These are phyloP conservation scores for Sinodicranocentrus sp. DNA, from an alignment of 2,888 invertebrate genomes.

Conservation along the genomic window DNA sequence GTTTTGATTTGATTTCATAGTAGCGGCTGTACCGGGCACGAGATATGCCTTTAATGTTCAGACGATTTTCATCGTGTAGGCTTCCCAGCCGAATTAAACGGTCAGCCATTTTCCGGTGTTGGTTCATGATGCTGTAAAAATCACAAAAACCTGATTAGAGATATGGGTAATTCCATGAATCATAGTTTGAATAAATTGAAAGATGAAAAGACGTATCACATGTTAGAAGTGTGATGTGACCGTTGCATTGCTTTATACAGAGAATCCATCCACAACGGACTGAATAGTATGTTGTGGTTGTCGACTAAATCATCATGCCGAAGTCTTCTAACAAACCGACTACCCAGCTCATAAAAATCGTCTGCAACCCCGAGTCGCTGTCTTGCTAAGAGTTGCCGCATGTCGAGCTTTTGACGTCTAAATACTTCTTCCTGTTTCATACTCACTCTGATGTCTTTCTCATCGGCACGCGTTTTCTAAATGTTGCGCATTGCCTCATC, in stretches of 20 bases:
- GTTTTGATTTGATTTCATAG: constrained; percentile 70
- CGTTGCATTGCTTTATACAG: constrained; percentile 68
- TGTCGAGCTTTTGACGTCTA: constrained; percentile 73
- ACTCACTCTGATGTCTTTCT: constrained; percentile 64
- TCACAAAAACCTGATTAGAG: neutral
- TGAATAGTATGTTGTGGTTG: constrained; percentile 61
- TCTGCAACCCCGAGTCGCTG: constrained; percentile 66
- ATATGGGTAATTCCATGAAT: neutral
- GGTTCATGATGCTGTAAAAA: constrained; percentile 70
- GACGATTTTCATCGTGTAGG: constrained; percentile 58
- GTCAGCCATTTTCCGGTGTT: constrained; percentile 73
- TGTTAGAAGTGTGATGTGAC: constrained; percentile 69
- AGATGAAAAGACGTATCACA: constrained; percentile 48
- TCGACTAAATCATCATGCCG: constrained; percentile 74
- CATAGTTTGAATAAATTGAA: neutral
- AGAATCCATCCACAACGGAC: constrained; percentile 74
- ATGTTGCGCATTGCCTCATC: neutral
- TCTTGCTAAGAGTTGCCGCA: constrained; percentile 71
- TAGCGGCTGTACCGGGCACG: constrained; percentile 72
- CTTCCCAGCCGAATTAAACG: constrained; percentile 62
- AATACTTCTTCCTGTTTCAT: constrained; percentile 73
- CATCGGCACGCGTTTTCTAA: constrained; percentile 61
- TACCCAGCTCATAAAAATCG: constrained; percentile 72
- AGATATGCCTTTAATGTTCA: constrained; percentile 57
- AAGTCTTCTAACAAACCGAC: constrained; percentile 70